Evolutionary conservation across 37 sponge, comb jelly and placozoan species (phyloP).

Genomic region (Eunapius fragilis): DNA sequence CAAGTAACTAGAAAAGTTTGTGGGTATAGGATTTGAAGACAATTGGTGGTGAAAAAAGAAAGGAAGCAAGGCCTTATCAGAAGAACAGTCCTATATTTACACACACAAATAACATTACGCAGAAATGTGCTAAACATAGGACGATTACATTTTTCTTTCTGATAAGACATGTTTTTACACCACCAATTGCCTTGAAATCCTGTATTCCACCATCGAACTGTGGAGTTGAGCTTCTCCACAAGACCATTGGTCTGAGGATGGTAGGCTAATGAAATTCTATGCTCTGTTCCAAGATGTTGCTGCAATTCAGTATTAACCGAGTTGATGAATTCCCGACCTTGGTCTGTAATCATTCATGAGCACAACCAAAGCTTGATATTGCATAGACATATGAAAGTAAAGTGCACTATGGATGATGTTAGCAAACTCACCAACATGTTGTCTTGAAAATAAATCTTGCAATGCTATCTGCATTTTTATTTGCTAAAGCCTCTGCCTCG

Average conservation of each 20-base stretch:
- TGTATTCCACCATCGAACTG: no score
- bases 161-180: no score
- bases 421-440: conserved; percentile 8
- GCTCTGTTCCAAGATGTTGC: not conserved
- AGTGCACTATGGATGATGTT: not conserved
- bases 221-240: conserved; percentile 19
- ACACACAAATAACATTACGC: no score
- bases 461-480: conserved; percentile 15
- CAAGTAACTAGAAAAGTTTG: no score
- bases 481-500: conserved; percentile 18
- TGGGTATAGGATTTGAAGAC: no score
- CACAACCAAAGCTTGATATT: conserved; percentile 16
- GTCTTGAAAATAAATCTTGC: conserved; percentile 22
- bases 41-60: no score
- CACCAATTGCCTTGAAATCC: no score
- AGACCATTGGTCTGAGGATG: conserved; percentile 43
- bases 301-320: conserved; percentile 9
- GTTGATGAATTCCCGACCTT: conserved; percentile 37
- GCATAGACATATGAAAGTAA: not conserved
- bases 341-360: conserved; percentile 16
- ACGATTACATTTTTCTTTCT: no score
- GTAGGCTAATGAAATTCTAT: conserved; percentile 25
- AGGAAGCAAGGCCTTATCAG: no score
- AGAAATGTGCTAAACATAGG: no score
- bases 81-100: no score